These are phyloP conservation scores for Pseudochirops cupreus DNA, from an alignment of 2,797 vertebrate genomes.

Conservation along the genomic window DNA sequence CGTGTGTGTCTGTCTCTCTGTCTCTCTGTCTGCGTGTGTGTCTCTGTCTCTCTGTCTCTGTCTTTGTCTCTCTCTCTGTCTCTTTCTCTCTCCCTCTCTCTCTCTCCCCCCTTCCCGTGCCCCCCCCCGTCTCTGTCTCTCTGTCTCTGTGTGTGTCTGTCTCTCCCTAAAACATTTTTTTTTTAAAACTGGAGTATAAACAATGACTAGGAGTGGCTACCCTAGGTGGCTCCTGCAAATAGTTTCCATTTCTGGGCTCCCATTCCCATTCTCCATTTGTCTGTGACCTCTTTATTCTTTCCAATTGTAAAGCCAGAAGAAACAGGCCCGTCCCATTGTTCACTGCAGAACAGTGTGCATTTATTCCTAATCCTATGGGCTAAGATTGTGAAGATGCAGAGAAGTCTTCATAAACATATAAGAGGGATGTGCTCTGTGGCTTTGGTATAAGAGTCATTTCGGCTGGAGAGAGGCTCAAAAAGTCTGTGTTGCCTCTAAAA, in stretches of 20 bases:
- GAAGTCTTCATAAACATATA: not conserved
- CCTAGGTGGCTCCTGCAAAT: not conserved
- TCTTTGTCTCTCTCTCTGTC: not conserved
- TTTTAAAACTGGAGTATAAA: not conserved
- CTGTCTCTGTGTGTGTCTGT: fast-evolving
- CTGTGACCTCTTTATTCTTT: not conserved
- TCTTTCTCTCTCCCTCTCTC: too few relatives aligned
- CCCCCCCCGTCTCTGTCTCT: fast-evolving
- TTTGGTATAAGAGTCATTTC: not conserved
- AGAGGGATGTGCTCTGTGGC: not conserved
- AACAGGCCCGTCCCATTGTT: not conserved
- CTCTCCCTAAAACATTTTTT: not conserved
- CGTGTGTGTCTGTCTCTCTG: not conserved
- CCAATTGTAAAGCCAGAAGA: conserved; percentile 21
- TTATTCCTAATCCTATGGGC: not conserved
- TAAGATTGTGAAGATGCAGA: not conserved
- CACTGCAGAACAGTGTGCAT: not conserved
- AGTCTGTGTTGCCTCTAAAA: not conserved
- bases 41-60: not conserved
- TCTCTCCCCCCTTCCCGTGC: too few relatives aligned
- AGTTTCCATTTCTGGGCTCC: not conserved
- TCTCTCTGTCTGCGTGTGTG: not conserved
- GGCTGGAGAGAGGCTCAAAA: not conserved
- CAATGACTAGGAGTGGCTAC: not conserved
- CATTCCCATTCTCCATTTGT: not conserved